Evolutionary conservation across 2,888 invertebrate species (phyloP).

Genomic region (Brenthis ino): DNA sequence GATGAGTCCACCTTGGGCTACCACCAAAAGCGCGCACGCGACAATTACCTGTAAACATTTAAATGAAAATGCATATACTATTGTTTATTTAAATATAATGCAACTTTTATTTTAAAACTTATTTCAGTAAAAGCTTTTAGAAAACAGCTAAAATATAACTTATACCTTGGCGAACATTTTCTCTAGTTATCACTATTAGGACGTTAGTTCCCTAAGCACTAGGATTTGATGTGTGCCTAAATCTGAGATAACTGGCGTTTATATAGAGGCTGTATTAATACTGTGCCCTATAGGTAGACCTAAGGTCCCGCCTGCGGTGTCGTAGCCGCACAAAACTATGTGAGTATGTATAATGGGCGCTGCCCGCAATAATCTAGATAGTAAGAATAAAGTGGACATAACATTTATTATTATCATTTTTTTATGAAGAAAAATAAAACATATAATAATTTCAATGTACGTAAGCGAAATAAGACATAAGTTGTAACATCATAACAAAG

Average conservation of each 20-base stretch:
- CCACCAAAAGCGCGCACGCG: slow-evolving; percentile 61
- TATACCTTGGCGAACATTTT: slow-evolving; percentile 78
- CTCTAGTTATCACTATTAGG: slow-evolving; percentile 57
- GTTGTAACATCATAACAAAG: not conserved
- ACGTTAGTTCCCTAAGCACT: slow-evolving; percentile 66
- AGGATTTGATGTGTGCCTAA: slow-evolving; percentile 75
- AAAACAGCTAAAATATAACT: slow-evolving; percentile 41
- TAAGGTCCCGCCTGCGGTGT: slow-evolving; percentile 57
- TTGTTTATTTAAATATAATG: not conserved
- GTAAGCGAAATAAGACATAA: not conserved
- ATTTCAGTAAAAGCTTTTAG: not conserved
- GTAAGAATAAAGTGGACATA: slow-evolving; percentile 51
- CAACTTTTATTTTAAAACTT: not conserved
- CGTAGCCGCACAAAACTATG: slow-evolving; percentile 56
- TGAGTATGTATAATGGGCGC: slow-evolving; percentile 64
- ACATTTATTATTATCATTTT: slow-evolving; percentile 4
- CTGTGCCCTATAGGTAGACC: slow-evolving; percentile 68
- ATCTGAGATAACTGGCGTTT: slow-evolving; percentile 70
- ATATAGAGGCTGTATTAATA: slow-evolving; percentile 65
- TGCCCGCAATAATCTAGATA: slow-evolving; percentile 63
- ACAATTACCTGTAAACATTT: slow-evolving; percentile 55
- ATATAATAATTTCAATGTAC: not conserved
- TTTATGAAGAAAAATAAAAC: not conserved
- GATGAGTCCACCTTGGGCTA: slow-evolving; percentile 77
- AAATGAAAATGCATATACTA: not conserved